Evolutionary conservation across 2,888 invertebrate species (phyloP), one percentile per base, ranked within the genome.

Genomic region (Siphonodentalium dalli): DNA sequence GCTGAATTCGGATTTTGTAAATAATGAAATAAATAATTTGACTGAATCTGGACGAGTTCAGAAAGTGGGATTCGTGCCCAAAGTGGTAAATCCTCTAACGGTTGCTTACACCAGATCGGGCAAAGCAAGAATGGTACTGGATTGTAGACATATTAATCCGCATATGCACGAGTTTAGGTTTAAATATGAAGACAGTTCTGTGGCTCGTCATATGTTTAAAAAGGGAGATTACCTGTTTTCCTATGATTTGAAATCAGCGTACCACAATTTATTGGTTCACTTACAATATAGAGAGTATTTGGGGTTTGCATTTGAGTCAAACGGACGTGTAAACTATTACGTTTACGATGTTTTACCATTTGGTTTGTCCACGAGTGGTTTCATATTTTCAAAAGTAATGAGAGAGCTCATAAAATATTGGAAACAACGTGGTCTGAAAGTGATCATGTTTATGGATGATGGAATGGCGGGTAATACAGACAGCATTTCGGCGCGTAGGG

Each of bases 321-420:
- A 33, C n/a, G n/a, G 20, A 18, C 20, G 13, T 2, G 9, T 15
- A n/a, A 28, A 13, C 15, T 59, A 49, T 44, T 65, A 42, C 37
- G 53, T 55, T 4, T 65, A 50, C 11, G 57, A 48, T 21, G 65
- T 60, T 33, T 33, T 65, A 20, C 33, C 56, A 6, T 65, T 56
- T 43, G 60, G 58, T 23, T 26, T 65, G 4, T 45, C 54, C 11
- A 55, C 46, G 0, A 52, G 59, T 9, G 54, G 59, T n/a, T 56
- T 27, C 42, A 58, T 60, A 15, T 63, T 58, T 42, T 52, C 58
- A 1, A 58, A 63, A 34, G 23, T 56, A 8, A 13, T 52, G 20
- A 29, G 52, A 37, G 48, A 33, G 11, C 27, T 51, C 15, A 38
- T 60, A 0, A 54, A 45, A 44, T 18, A 45, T 35, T 54, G 48